phyloP scores from a whole-genome alignment of 1,140 invertebrate species.

The Diabrotica undecimpunctata region DNA sequence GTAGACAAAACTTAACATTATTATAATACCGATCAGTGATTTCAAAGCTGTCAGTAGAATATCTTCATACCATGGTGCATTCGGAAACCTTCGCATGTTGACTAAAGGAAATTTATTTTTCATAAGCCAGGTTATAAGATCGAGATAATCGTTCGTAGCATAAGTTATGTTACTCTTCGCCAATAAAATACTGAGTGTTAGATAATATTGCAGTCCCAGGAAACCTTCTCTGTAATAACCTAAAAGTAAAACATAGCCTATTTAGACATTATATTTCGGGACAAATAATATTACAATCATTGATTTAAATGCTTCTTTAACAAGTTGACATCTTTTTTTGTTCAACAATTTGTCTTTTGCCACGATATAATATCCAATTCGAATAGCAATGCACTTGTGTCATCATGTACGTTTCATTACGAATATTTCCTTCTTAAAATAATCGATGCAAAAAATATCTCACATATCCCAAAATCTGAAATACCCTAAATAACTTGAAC shows the following conservation, averaged over 20 bases:
- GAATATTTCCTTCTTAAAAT: no score
- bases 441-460: no score
- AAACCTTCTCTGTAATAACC: conserved; percentile 69
- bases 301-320: no score
- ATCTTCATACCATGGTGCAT: conserved; percentile 71
- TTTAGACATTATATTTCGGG: no score
- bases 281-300: no score
- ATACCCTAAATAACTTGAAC: no score
- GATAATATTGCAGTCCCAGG: conserved; percentile 61
- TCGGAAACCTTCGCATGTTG: conserved; percentile 67
- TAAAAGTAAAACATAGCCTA: conserved; percentile 44
- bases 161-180: conserved; percentile 23
- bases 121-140: neutral
- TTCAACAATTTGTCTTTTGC: no score
- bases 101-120: conserved; percentile 39
- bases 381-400: no score
- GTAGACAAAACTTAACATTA: conserved; percentile 74
- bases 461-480: no score
- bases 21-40: conserved; percentile 68
- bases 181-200: conserved; percentile 57
- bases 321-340: no score
- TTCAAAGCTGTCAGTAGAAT: conserved; percentile 63
- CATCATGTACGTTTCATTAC: no score
- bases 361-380: no score
- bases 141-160: neutral